Base-by-base conservation (phyloP, 1,140 invertebrate species). In the Drosophila sturtevanti region DNA sequence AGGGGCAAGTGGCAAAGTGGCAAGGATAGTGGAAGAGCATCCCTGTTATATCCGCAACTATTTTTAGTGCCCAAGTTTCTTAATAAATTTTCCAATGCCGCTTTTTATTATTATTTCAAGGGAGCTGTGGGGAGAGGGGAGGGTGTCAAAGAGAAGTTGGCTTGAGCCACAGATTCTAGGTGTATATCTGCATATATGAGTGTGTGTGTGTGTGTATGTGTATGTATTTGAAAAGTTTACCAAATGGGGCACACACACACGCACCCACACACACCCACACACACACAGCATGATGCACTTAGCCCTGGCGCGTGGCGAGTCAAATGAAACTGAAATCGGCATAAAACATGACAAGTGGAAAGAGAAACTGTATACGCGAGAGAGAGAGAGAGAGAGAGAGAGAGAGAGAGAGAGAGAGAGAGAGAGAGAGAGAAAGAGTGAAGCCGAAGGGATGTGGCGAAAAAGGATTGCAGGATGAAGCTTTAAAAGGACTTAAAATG, bases 31-130 rank as follows among this genome's bases (percentile, higher is more conserved):
- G 18, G 41, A 44, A 7, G 7, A 16, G 7, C 9, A 48, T 48
- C 41, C 41, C 11, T 48, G 41, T 9, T 11, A 48, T 48, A 48
- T 48, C 41, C 41, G 16, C 38, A 76, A 76, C 72, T 76, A 76
- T 76, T 76, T 76, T 76, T 76, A 76, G 72, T 76, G 54, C 65
- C 64, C 73, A 76, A 76, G 72, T 76, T 76, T 76, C 73, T 76
- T 76, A 76, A 76, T 76, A 76, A 76, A 76, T 75, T 76, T 76
- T 48, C 31, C 61, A 76, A 64, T 65, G 63, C 59, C 73, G 59
- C 67, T 74, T 73, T 74, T 73, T 74, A 74, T 74, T 70, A 66
- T 74, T 74, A 74, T 74, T 74, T 67, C 62, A 73, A 74, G 14
- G 66, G 70, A 58, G n/a, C n/a, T n/a, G n/a, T n/a, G 62, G 41